Base-by-base conservation (phyloP, 2,113 vertebrate species). In the Hemiscyllium ocellatum region DNA sequence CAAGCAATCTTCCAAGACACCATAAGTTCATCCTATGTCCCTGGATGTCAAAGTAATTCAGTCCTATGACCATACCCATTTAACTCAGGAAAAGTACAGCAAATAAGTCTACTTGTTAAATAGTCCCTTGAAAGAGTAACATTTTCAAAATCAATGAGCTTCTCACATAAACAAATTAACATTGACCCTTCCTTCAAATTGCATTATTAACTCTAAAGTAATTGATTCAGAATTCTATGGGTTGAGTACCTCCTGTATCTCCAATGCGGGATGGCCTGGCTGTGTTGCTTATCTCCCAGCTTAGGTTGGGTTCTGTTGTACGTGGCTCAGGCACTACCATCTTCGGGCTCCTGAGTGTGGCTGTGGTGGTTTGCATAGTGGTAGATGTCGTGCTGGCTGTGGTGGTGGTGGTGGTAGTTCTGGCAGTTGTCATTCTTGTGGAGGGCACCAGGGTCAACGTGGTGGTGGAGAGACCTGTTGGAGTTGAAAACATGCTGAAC, bases 241-340 rank as follows among this genome's bases (percentile, higher is more conserved):
- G 68, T 95, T 70, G 47, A 15, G 97, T 97, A 98, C 98, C 98
- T 98, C 97, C 97, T 96, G 97, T 97, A 2, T 98, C 97, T 96
- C 96, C 97, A 52, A 97, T 97, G 97, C 97, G 98, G 97, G 96
- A 96, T 97, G 98, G 97, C 97, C 97, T 97, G 97, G 96, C 97
- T 96, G 97, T 97, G 96, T 97, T 97, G 89, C 96, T 97, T 22
- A 96, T 94, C 96, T 96, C 65, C 95, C 76, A 78, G 68, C 26
- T 97, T 94, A 96, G 93, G n/a, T 97, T 96, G 96, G 97, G 96
- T 96, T 97, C 97, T 95, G 97, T 98, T 96, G 98, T 98, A 96
- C 96, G 97, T 96, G 98, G 96, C 96, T 97, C 96, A 24, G 96
- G 96, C 90, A 97, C 98, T 96, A 97, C 97, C 95, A 97, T 96